A percentile compares a stretch with the other conserved stretches of the same genome.
phyloP scores from a whole-genome alignment of 1,140 invertebrate genomes.

The Dermatophagoides farinae region DNA sequence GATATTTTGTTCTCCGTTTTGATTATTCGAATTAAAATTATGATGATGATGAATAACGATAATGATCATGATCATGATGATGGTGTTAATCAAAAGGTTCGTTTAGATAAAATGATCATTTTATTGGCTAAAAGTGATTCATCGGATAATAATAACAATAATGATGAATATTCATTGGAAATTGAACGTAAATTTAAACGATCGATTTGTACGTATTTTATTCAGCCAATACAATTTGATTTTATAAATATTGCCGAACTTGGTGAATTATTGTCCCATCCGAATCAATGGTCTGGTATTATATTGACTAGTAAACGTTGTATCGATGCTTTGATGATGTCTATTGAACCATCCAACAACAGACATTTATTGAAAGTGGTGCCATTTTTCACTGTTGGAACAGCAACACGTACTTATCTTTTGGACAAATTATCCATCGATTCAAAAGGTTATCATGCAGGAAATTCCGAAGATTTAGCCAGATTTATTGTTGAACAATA shows the following conservation, averaged over 20 bases:
- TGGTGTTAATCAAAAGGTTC: too few species aligned
- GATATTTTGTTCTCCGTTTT: too few species aligned
- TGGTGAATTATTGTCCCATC: not conserved
- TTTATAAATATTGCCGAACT: not conserved
- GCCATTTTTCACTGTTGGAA: slow-evolving; percentile 1
- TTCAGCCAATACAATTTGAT: slow-evolving; percentile 2
- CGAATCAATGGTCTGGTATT: not conserved
- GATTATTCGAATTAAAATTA: too few species aligned
- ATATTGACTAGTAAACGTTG: slow-evolving; percentile 4
- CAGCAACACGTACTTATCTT: not conserved
- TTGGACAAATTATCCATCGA: not conserved
- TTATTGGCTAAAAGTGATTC: not conserved
- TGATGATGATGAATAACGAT: too few species aligned
- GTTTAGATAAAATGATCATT: not conserved
- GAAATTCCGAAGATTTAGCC: slow-evolving; percentile 1
- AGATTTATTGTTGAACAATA: slow-evolving; percentile 1
- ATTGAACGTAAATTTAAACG: too few species aligned
- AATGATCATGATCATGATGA: too few species aligned
- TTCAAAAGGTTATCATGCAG: not conserved
- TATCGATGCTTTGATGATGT: not conserved
- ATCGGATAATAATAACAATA: not conserved
- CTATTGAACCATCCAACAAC: too few species aligned
- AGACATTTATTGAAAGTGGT: too few species aligned
- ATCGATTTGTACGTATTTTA: not conserved
- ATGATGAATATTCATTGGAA: not conserved